Percentiles rank a stretch among this genome's conserved stretches.
phyloP scores from a whole-genome alignment of 2,888 invertebrate species.

The Malthinus seriepunctatus region DNA sequence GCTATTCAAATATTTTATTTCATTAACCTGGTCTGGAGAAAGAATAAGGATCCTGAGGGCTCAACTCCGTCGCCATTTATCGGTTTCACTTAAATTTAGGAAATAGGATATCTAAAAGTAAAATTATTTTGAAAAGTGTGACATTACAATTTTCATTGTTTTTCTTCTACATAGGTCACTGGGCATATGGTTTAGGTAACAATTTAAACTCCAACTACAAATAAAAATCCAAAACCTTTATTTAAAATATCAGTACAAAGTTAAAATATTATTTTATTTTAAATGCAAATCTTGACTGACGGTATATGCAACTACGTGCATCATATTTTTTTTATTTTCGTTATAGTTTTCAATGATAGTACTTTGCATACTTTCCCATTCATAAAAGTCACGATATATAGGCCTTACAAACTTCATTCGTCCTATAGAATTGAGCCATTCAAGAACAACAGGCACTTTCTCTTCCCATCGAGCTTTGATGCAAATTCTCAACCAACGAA shows the following conservation, averaged over 20 bases:
- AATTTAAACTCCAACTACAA: not conserved
- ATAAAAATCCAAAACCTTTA: not conserved
- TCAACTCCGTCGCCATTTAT: not conserved
- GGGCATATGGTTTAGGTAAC: no score
- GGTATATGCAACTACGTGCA: slow-evolving; percentile 77
- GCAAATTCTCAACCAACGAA: slow-evolving; percentile 77
- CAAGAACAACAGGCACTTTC: slow-evolving; percentile 68
- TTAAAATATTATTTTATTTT: not conserved
- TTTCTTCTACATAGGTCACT: no score
- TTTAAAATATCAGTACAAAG: no score
- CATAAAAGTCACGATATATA: slow-evolving; percentile 81
- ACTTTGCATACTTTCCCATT: slow-evolving; percentile 73
- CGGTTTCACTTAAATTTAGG: no score
- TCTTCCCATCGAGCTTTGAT: slow-evolving; percentile 72
- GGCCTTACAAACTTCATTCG: slow-evolving; percentile 92
- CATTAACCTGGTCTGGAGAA: not conserved
- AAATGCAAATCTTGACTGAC: slow-evolving; percentile 77
- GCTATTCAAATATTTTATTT: not conserved
- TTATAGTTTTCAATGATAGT: slow-evolving; percentile 74
- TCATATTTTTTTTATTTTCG: slow-evolving; percentile 74
- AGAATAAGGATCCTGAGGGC: not conserved
- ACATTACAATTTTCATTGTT: no score
- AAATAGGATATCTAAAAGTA: no score
- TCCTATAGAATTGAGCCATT: slow-evolving; percentile 82
- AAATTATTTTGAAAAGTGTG: no score